Conservation (phyloP, 2,888 invertebrate species). For the Deilephila porcellus region DNA sequence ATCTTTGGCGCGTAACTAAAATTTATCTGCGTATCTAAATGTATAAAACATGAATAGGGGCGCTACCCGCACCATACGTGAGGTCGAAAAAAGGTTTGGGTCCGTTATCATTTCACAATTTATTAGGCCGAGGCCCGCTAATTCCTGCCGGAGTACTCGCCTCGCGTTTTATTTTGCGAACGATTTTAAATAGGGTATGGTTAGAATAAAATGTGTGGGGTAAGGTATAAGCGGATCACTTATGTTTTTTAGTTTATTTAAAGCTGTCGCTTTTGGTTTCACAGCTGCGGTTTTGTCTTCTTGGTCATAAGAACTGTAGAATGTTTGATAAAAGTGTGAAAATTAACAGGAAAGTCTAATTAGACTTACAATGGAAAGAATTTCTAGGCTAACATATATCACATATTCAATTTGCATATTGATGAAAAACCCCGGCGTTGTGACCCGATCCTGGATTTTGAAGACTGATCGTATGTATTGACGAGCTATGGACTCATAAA, state of each 20-base stretch:
- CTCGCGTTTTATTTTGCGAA: conserved; percentile 78
- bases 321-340: too few relatives aligned
- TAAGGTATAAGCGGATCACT: conserved; percentile 32
- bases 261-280: not conserved
- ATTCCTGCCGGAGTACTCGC: conserved; percentile 74
- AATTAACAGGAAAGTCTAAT: too few relatives aligned
- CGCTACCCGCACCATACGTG: conserved; percentile 31
- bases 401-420: too few relatives aligned
- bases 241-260: not conserved
- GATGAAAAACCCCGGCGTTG: too few relatives aligned
- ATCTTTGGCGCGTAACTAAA: conserved; percentile 16
- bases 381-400: too few relatives aligned
- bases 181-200: conserved; percentile 81
- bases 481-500: too few relatives aligned
- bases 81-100: conserved; percentile 52
- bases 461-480: too few relatives aligned
- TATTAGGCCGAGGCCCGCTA: conserved; percentile 73
- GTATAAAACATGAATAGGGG: conserved; percentile 26
- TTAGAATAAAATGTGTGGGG: conserved; percentile 46
- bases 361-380: too few relatives aligned
- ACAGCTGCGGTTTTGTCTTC: too few relatives aligned
- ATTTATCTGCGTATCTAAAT: conserved; percentile 19
- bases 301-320: too few relatives aligned
- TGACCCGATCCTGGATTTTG: too few relatives aligned
- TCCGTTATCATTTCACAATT: conserved; percentile 80